A percentile compares a stretch with the other conserved stretches of the same genome.
Conservation (phyloP, 2,797 vertebrate species). For the Sebastes dallii region DNA sequence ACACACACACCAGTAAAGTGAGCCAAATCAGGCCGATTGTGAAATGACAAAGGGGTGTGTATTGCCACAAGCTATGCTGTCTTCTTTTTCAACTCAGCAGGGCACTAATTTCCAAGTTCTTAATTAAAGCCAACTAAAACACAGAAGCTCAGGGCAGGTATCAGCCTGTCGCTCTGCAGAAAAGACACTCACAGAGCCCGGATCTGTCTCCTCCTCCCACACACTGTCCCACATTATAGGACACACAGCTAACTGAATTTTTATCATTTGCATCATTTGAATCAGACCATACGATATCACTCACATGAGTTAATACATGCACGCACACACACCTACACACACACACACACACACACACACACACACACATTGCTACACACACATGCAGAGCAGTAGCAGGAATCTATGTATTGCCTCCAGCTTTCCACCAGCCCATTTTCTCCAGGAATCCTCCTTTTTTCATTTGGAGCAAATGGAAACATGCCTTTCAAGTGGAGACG, state of each 20-base stretch:
- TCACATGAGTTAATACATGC: background rate
- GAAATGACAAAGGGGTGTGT: conserved; percentile 27
- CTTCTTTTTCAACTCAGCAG: conserved; percentile 44
- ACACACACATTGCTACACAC: conserved; percentile 5
- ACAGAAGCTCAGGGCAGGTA: conserved; percentile 24
- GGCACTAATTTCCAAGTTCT: conserved; percentile 40
- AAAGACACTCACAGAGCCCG: background rate
- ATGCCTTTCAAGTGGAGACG: conserved; percentile 65
- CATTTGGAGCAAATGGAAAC: conserved; percentile 68
- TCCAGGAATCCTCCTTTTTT: conserved; percentile 62
- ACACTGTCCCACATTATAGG: background rate
- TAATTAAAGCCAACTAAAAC: conserved; percentile 54
- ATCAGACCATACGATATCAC: conserved; percentile 10
- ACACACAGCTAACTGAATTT: conserved; percentile 5
- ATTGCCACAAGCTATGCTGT: conserved; percentile 38
- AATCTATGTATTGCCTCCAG: conserved; percentile 49
- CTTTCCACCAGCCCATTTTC: conserved; percentile 44
- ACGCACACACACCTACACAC: conserved; percentile 15
- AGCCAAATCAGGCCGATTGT: conserved; percentile 28
- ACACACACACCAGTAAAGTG: background rate
- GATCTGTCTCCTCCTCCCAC: background rate
- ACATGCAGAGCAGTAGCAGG: conserved; percentile 10
- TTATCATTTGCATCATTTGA: conserved; percentile 13
- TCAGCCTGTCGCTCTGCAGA: background rate
- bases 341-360: conserved; percentile 14